phyloP scores from a whole-genome alignment of 1,140 invertebrate species.

The Anagrus nilaparvatae region DNA sequence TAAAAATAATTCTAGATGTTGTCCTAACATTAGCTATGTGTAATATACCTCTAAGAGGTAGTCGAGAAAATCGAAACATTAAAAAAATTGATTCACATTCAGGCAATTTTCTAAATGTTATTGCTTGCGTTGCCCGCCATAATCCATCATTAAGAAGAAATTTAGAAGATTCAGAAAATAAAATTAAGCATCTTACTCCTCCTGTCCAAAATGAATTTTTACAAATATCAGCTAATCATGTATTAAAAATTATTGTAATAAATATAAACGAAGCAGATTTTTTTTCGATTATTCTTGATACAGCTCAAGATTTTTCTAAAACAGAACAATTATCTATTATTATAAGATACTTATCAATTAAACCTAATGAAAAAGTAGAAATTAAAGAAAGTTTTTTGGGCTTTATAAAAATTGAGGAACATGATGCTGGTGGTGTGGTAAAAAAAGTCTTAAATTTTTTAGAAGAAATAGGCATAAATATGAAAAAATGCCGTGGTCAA shows the following conservation, averaged over 20 bases:
- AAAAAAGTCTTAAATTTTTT: conserved; percentile 16
- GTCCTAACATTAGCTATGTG: conserved; percentile 16
- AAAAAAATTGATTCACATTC: conserved; percentile 10
- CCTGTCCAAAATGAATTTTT: conserved; percentile 23
- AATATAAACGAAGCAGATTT: conserved; percentile 20
- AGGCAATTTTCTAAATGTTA: conserved; percentile 18
- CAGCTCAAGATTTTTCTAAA: conserved; percentile 22
- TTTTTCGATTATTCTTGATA: conserved; percentile 27
- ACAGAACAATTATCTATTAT: conserved; percentile 19
- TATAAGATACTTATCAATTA: conserved; percentile 16
- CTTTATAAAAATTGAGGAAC: conserved; percentile 19
- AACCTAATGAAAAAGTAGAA: conserved; percentile 15
- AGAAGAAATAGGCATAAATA: neutral
- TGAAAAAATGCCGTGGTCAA: conserved; percentile 20
- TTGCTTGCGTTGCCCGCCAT: conserved; percentile 14
- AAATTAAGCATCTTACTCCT: conserved; percentile 16
- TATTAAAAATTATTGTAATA: conserved; percentile 12
- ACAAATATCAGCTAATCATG: conserved; percentile 16
- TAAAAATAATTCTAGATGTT: conserved; percentile 17
- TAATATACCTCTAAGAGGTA: conserved; percentile 17
- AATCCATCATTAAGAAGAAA: conserved; percentile 15
- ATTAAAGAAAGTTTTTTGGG: conserved; percentile 18
- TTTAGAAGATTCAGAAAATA: conserved; percentile 12
- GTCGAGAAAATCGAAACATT: conserved; percentile 13
- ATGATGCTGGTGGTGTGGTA: conserved; percentile 17